Percentiles rank a stretch among this genome's conserved stretches.
These are phyloP conservation scores for Amazona guildingii DNA, from an alignment of 2,113 vertebrate species.

Conservation along the genomic window DNA sequence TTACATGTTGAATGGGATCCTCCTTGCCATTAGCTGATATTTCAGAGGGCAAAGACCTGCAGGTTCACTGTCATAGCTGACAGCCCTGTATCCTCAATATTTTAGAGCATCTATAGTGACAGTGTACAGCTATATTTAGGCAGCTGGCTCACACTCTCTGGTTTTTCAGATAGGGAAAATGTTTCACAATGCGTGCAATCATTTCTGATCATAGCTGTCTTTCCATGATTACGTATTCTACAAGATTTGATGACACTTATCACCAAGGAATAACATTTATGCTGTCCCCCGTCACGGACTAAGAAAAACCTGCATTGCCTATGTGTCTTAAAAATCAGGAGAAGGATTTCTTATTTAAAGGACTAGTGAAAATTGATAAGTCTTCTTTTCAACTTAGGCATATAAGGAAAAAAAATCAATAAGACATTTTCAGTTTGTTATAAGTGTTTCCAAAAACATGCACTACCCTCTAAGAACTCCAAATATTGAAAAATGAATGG, in stretches of 20 bases:
- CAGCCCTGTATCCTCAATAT: neutral
- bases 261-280: neutral
- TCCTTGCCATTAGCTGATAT: neutral
- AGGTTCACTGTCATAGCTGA: neutral
- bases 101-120: neutral
- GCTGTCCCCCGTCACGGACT: neutral
- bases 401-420: neutral
- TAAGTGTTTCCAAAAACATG: neutral
- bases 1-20: neutral
- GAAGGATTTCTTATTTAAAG: neutral
- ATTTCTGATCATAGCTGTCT: neutral
- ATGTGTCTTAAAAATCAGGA: neutral
- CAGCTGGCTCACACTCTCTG: neutral
- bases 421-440: neutral
- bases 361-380: neutral
- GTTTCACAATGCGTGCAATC: neutral
- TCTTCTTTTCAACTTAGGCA: neutral
- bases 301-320: neutral
- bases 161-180: neutral
- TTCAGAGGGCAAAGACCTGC: neutral
- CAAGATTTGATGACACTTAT: neutral
- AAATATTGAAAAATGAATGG: neutral
- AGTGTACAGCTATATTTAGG: neutral
- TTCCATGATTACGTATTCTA: neutral
- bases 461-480: neutral